Evolutionary conservation across 2,797 vertebrate species (phyloP).

Genomic region (Clangula hyemalis): DNA sequence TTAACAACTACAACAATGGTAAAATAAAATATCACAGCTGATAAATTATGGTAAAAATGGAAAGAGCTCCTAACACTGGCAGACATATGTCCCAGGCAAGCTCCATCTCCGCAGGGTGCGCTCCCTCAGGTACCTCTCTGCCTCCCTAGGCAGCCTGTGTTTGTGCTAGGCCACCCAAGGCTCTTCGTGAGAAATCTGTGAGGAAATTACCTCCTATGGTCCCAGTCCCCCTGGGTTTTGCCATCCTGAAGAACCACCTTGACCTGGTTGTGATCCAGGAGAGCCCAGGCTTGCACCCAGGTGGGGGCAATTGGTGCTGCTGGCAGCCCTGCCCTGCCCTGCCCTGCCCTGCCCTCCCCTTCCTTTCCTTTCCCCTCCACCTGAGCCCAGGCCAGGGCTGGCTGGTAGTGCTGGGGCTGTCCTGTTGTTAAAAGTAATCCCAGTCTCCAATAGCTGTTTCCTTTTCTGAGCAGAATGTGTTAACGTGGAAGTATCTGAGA

Average conservation of each 20-base stretch:
- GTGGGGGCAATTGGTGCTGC: neutral
- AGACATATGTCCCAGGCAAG: neutral
- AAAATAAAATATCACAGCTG: neutral
- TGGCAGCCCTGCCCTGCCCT: neutral
- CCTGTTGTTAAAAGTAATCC: neutral
- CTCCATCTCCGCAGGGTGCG: fast-evolving
- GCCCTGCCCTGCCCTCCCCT: neutral
- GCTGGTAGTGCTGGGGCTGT: neutral
- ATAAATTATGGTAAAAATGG: neutral
- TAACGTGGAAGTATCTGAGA: neutral
- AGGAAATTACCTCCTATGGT: fast-evolving
- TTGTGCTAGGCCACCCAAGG: fast-evolving
- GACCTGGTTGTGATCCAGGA: neutral
- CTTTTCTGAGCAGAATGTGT: neutral
- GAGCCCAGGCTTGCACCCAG: neutral
- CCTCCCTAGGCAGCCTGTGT: fast-evolving
- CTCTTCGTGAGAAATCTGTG: neutral
- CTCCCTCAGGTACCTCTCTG: neutral
- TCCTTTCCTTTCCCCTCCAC: neutral
- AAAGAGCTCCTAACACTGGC: neutral
- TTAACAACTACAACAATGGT: fast-evolving
- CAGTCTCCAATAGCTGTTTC: neutral
- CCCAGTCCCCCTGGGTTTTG: fast-evolving
- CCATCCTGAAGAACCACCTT: neutral
- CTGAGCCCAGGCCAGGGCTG: neutral